phyloP scores from a whole-genome alignment of 2,797 vertebrate species.

The Esox masquinongy region DNA sequence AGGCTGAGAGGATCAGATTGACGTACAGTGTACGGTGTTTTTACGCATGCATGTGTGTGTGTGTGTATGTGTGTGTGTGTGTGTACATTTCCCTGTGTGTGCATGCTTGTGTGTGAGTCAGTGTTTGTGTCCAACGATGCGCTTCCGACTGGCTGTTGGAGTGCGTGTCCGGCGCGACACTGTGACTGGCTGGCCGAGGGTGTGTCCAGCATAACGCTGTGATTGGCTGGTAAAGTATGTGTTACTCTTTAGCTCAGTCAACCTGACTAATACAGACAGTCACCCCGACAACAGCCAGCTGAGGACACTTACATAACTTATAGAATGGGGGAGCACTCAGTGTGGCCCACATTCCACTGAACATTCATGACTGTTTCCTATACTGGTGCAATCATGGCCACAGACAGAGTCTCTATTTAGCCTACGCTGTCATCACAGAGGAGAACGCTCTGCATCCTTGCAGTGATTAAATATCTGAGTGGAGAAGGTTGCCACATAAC shows the following conservation, averaged over 20 bases:
- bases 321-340: slow-evolving; percentile 10
- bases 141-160: not conserved
- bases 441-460: not conserved
- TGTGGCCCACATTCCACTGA: slow-evolving; percentile 22
- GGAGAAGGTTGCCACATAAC: not conserved
- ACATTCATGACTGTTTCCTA: slow-evolving; percentile 37
- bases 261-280: slow-evolving; percentile 43
- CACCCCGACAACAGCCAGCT: slow-evolving; percentile 30
- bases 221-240: no score
- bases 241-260: slow-evolving; percentile 41
- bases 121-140: no score
- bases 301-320: slow-evolving; percentile 43
- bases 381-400: slow-evolving; percentile 9
- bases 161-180: slow-evolving; percentile 6
- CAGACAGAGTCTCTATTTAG: not conserved
- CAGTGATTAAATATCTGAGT: not conserved
- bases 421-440: no score
- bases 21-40: not conserved
- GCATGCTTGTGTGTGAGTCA: no score
- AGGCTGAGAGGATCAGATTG: not conserved
- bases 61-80: no score
- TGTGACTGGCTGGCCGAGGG: slow-evolving; percentile 23
- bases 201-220: slow-evolving; percentile 21
- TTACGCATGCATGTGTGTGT: not conserved
- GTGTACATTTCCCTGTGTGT: no score